phyloP scores from a whole-genome alignment of 2,888 invertebrate species.

The Onthophagus sagittarius region DNA sequence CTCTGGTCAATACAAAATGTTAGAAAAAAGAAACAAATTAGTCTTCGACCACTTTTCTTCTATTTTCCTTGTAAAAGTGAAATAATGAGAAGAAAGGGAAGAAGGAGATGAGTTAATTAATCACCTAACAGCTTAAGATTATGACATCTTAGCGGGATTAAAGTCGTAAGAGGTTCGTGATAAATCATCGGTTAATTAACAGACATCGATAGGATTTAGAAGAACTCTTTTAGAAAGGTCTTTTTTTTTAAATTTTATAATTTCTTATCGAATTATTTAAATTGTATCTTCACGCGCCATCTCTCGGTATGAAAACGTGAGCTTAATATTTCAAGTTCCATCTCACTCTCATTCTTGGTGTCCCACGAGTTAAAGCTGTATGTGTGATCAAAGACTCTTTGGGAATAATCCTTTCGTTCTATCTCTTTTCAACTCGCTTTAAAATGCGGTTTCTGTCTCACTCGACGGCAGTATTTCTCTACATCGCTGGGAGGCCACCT shows the following conservation, averaged over 20 bases:
- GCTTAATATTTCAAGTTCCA: too few species aligned
- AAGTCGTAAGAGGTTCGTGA: neutral
- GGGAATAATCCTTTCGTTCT: neutral
- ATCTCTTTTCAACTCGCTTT: slow-evolving; percentile 22
- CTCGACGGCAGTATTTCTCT: slow-evolving; percentile 29
- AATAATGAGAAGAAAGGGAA: neutral
- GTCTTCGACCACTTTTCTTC: neutral
- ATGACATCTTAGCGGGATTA: neutral
- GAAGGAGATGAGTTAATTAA: neutral
- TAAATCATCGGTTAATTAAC: neutral
- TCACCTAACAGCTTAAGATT: neutral
- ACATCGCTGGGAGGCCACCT: slow-evolving; percentile 32
- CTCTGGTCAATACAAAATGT: neutral
- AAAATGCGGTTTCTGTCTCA: slow-evolving; percentile 15
- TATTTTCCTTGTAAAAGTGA: too few species aligned
- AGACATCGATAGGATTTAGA: too few species aligned
- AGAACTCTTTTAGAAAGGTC: too few species aligned
- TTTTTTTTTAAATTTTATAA: too few species aligned
- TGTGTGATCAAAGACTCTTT: too few species aligned
- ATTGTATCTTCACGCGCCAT: too few species aligned
- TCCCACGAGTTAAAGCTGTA: too few species aligned
- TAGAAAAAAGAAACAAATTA: neutral
- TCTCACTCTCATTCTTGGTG: too few species aligned
- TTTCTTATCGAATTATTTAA: too few species aligned
- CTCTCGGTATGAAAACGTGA: too few species aligned